These are phyloP conservation scores for Hylaea fasciaria DNA, from an alignment of 2,888 invertebrate genomes.

Conservation along the genomic window DNA sequence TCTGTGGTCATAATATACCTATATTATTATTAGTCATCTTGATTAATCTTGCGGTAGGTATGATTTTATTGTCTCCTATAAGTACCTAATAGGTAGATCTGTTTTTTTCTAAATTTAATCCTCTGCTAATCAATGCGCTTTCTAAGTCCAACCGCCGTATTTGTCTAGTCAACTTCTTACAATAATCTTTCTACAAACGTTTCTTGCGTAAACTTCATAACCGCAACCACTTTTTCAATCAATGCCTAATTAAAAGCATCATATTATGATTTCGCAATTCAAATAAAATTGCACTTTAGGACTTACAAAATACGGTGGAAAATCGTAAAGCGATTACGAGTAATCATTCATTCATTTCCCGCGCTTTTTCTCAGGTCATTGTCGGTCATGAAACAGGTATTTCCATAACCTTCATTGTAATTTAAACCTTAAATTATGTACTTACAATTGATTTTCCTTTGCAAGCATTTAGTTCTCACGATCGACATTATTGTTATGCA, in stretches of 20 bases:
- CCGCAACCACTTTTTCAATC: conserved; percentile 32
- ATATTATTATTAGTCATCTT: too few relatives aligned
- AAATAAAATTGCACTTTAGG: conserved; percentile 19
- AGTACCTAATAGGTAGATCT: too few relatives aligned
- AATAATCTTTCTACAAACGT: conserved; percentile 6
- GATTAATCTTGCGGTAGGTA: too few relatives aligned
- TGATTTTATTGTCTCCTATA: too few relatives aligned
- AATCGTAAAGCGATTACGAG: conserved; percentile 29
- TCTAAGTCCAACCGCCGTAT: conserved; percentile 12
- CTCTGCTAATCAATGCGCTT: background rate
- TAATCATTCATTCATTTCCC: conserved; percentile 58
- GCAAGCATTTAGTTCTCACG: conserved; percentile 55
- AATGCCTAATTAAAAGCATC: conserved; percentile 35
- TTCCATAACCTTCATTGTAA: conserved; percentile 32
- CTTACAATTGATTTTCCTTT: conserved; percentile 30
- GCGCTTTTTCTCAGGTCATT: conserved; percentile 76
- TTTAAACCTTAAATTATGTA: background rate
- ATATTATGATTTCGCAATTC: conserved; percentile 28
- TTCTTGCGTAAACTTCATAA: conserved; percentile 34
- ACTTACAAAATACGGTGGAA: conserved; percentile 3
- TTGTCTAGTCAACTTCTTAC: conserved; percentile 21
- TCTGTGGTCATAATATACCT: too few relatives aligned
- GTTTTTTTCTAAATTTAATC: conserved; percentile 3
- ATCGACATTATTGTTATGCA: conserved; percentile 54
- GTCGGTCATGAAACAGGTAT: conserved; percentile 79